Conservation (phyloP, 2,113 vertebrate genomes). For the Brienomyrus longianalis region DNA sequence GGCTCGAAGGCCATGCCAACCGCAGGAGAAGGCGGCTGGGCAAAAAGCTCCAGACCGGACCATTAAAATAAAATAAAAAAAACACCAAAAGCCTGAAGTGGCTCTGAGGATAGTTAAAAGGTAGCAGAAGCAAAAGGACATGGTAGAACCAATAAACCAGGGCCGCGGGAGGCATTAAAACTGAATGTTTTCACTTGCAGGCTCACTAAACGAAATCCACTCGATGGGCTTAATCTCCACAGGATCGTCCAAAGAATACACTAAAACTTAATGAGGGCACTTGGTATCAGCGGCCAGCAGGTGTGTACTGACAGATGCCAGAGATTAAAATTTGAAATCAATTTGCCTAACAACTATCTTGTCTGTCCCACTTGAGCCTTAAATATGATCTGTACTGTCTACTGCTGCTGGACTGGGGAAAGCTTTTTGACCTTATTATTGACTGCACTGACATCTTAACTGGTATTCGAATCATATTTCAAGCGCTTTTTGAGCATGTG, state of each 20-base stretch:
- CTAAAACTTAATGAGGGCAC: constrained; percentile 48
- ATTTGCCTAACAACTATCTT: constrained; percentile 38
- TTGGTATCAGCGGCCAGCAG: constrained; percentile 40
- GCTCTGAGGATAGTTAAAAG: background rate
- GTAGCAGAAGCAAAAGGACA: background rate
- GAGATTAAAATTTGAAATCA: constrained; percentile 39
- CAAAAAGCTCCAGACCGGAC: background rate
- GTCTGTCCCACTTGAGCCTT: constrained; percentile 35
- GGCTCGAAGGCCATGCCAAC: background rate
- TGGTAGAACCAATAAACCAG: background rate
- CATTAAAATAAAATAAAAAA: background rate
- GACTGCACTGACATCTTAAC: background rate
- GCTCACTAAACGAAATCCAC: background rate
- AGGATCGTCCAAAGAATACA: constrained; percentile 39
- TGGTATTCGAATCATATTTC: background rate
- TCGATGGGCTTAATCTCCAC: constrained; percentile 39
- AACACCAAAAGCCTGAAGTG: background rate
- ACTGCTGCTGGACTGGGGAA: background rate
- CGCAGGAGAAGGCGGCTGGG: background rate
- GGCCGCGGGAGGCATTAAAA: background rate
- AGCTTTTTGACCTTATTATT: background rate
- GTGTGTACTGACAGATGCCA: constrained; percentile 38
- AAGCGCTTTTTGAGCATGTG: background rate
- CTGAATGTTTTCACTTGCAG: background rate
- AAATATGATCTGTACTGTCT: constrained; percentile 29